Conservation (phyloP, 1,140 invertebrate species). For the Prorops nasuta region DNA sequence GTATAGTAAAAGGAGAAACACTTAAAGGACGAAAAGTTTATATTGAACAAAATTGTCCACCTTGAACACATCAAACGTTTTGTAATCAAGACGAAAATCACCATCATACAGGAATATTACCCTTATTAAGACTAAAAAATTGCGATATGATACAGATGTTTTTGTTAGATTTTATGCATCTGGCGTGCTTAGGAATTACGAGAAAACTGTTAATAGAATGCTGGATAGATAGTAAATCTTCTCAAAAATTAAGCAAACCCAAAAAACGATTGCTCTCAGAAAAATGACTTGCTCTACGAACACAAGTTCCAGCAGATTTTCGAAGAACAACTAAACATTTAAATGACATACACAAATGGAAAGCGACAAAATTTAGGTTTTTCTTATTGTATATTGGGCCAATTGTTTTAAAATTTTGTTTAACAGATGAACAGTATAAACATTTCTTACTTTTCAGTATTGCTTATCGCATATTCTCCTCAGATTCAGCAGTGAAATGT, state of each 20-base stretch:
- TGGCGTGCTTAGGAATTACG: background rate
- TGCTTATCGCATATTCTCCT: conserved; percentile 18
- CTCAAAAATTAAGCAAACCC: background rate
- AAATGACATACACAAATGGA: conserved; percentile 14
- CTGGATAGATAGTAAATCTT: background rate
- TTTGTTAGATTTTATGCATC: conserved; percentile 9
- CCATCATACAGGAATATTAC: conserved; percentile 8
- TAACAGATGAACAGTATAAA: conserved; percentile 14
- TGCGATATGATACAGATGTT: conserved; percentile 1
- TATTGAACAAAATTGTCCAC: background rate
- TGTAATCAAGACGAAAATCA: background rate
- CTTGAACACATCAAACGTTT: conserved; percentile 8
- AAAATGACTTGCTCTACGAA: background rate
- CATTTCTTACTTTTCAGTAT: conserved; percentile 24
- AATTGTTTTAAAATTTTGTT: conserved; percentile 17
- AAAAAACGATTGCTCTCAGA: background rate
- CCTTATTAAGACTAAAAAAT: background rate
- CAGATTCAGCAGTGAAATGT: conserved; percentile 8
- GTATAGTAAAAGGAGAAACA: background rate
- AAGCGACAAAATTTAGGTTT: conserved; percentile 20
- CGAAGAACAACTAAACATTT: conserved; percentile 11
- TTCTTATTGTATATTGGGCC: conserved; percentile 20
- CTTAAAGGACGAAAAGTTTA: conserved; percentile 6
- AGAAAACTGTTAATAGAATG: background rate
- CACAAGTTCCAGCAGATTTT: conserved; percentile 14